phyloP scores from a whole-genome alignment of 2,888 invertebrate genomes.

The Leucophenga maculata region DNA sequence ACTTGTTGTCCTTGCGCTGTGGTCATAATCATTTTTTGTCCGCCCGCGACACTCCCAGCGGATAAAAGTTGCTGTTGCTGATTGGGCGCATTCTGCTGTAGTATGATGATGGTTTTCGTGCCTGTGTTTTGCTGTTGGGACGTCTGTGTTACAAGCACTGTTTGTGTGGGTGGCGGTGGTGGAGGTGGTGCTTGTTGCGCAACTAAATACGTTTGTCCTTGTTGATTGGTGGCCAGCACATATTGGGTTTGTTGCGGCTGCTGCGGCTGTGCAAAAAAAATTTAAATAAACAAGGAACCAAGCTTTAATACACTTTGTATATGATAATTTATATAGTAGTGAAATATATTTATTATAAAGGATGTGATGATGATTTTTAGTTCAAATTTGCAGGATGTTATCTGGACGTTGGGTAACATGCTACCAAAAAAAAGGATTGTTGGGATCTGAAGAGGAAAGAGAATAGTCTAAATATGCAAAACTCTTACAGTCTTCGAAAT shows the following conservation, averaged over 20 bases:
- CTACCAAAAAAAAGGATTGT: too few species aligned
- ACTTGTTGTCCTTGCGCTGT: constrained; percentile 79
- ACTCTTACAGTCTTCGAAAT: too few species aligned
- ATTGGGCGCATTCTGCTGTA: constrained; percentile 74
- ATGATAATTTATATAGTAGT: too few species aligned
- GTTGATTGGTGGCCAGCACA: constrained; percentile 72
- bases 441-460: too few species aligned
- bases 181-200: constrained; percentile 77
- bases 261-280: constrained; percentile 2
- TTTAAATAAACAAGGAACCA: not conserved
- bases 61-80: constrained; percentile 61
- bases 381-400: too few species aligned
- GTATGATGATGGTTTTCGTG: constrained; percentile 81
- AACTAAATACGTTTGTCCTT: constrained; percentile 78
- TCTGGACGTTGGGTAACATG: too few species aligned
- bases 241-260: constrained; percentile 69
- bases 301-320: not conserved
- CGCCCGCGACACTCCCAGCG: constrained; percentile 59
- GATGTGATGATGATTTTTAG: too few species aligned
- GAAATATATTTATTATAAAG: constrained; percentile 1
- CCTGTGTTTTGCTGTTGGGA: constrained; percentile 79
- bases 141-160: constrained; percentile 79
- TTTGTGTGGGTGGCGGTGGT: constrained; percentile 72
- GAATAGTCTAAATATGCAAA: too few species aligned
- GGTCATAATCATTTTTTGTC: constrained; percentile 77